Percentiles rank a stretch among this genome's conserved stretches.
phyloP scores from a whole-genome alignment of 2,888 invertebrate species.

The Baronia brevicornis region DNA sequence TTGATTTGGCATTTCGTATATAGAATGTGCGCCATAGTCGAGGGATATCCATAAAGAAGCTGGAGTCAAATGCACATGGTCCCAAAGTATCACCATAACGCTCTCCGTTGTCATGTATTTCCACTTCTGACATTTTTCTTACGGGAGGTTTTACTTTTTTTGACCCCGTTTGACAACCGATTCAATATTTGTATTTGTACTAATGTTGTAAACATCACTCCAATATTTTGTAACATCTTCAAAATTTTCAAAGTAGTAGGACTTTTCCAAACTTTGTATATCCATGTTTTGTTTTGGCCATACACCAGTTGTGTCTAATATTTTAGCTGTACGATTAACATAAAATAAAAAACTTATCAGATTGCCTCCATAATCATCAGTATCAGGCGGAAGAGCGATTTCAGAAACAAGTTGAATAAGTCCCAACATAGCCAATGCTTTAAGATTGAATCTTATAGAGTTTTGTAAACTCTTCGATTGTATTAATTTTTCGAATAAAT shows the following conservation, averaged over 20 bases:
- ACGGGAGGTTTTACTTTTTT: conserved; percentile 37
- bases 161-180: conserved; percentile 28
- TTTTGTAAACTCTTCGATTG: conserved; percentile 45
- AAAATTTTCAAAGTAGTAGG: conserved; percentile 40
- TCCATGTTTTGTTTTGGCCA: conserved; percentile 46
- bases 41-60: conserved; percentile 52
- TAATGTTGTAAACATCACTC: conserved; percentile 47
- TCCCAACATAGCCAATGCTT: conserved; percentile 51
- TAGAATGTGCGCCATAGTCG: conserved; percentile 50
- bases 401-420: conserved; percentile 49
- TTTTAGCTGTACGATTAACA: conserved; percentile 48
- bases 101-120: conserved; percentile 37
- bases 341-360: conserved; percentile 37
- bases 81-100: conserved; percentile 55
- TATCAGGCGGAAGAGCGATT: conserved; percentile 15
- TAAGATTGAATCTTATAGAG: conserved; percentile 42
- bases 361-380: conserved; percentile 20
- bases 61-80: conserved; percentile 59
- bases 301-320: conserved; percentile 50
- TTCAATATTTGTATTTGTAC: conserved; percentile 43
- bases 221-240: conserved; percentile 51
- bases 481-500: conserved; percentile 40
- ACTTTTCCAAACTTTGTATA: conserved; percentile 30
- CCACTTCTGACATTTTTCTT: conserved; percentile 36
- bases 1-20: conserved; percentile 26